These are phyloP conservation scores for Syngnathus typhle DNA, from an alignment of 2,113 vertebrate genomes.

Conservation along the genomic window DNA sequence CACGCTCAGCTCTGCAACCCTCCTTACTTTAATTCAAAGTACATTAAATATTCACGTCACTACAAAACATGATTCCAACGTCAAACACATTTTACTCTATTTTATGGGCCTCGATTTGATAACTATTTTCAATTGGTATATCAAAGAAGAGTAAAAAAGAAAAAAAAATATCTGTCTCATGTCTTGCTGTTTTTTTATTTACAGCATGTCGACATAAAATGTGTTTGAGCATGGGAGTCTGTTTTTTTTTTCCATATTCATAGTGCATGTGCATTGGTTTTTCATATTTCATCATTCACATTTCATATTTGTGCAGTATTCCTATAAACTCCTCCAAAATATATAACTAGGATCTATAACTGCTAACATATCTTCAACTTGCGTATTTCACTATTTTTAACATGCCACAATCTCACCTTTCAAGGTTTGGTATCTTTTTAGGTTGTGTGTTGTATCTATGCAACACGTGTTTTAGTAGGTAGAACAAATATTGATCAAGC, in stretches of 20 bases:
- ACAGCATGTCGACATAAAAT: neutral
- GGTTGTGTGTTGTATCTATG: conserved; percentile 9
- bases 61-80: conserved; percentile 40
- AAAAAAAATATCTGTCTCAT: neutral
- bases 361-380: neutral
- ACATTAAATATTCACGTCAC: neutral
- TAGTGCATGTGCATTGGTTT: no score
- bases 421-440: conserved; percentile 42
- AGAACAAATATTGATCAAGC: neutral
- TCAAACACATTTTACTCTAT: neutral
- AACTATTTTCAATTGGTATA: neutral
- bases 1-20: conserved; percentile 53
- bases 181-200: neutral
- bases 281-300: neutral
- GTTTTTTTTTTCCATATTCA: conserved; percentile 12
- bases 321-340: neutral
- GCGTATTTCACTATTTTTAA: conserved; percentile 18
- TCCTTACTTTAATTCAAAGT: conserved; percentile 5
- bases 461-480: neutral
- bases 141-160: neutral
- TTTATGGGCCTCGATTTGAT: neutral
- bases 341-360: neutral
- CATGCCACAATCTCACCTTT: conserved; percentile 22
- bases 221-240: conserved; percentile 37
- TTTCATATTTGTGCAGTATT: neutral